These are phyloP conservation scores for Gerris buenoi DNA, from an alignment of 1,140 invertebrate genomes.

Conservation along the genomic window DNA sequence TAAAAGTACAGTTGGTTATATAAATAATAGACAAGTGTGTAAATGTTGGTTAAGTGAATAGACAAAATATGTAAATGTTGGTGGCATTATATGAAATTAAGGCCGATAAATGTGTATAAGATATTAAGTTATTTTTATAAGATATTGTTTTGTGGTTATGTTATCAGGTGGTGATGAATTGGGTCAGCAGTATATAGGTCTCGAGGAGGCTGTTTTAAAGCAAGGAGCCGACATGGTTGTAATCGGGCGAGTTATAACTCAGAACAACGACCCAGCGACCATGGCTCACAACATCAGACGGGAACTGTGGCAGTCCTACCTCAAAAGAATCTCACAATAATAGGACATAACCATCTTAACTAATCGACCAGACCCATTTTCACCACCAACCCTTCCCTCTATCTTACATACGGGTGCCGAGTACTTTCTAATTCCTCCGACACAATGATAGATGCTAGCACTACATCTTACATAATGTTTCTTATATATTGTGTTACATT, in stretches of 20 bases:
- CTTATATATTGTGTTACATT: no score
- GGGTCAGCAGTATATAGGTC: conserved; percentile 69
- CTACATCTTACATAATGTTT: no score
- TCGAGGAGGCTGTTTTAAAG: conserved; percentile 57
- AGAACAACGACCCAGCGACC: conserved; percentile 42
- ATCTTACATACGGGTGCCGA: no score
- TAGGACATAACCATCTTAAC: no score
- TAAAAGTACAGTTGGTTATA: not conserved
- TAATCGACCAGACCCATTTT: no score
- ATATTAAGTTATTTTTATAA: not conserved
- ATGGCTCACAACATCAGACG: conserved; percentile 52
- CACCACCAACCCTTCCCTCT: no score
- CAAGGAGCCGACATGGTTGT: conserved; percentile 82
- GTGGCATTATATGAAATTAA: not conserved
- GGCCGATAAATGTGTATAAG: not conserved
- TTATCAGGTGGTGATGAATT: conserved; percentile 32
- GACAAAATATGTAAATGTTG: no score
- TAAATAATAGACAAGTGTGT: not conserved
- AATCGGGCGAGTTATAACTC: conserved; percentile 78
- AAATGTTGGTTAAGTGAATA: not conserved
- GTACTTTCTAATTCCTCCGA: no score
- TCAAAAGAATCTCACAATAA: conserved; percentile 32
- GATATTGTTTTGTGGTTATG: not conserved
- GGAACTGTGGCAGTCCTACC: conserved; percentile 63
- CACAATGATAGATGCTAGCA: no score